Percentiles rank a stretch among this genome's conserved stretches.
These are phyloP conservation scores for Buathra laborator DNA, from an alignment of 2,888 invertebrate genomes.

Conservation along the genomic window DNA sequence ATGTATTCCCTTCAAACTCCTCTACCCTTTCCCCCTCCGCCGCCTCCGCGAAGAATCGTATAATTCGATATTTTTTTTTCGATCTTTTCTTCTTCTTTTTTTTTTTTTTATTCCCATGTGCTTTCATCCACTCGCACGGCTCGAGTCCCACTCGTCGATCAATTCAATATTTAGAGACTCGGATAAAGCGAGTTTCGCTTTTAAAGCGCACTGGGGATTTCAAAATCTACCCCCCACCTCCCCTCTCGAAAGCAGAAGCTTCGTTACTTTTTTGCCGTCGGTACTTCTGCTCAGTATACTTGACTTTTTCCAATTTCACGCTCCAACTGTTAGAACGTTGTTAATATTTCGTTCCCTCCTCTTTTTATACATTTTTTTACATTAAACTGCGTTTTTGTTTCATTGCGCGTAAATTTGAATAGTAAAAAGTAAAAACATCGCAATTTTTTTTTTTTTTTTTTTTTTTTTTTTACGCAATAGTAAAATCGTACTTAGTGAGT, in stretches of 20 bases:
- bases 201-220: conserved; percentile 25
- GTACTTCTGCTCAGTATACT: background rate
- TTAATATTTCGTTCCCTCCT: background rate
- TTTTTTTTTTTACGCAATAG: too few relatives aligned
- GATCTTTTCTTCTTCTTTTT: too few relatives aligned
- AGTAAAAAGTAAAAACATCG: too few relatives aligned
- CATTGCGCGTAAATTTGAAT: background rate
- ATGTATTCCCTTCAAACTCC: background rate
- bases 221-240: background rate
- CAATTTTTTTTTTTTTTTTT: too few relatives aligned
- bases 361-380: background rate
- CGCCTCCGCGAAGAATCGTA: background rate
- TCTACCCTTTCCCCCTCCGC: background rate
- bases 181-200: conserved; percentile 29
- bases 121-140: background rate
- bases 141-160: background rate
- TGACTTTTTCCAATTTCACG: background rate
- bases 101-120: background rate
- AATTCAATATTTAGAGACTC: conserved; percentile 45
- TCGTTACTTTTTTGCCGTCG: conserved; percentile 6
- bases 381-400: background rate
- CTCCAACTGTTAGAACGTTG: background rate
- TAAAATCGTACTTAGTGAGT: too few relatives aligned
- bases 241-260: conserved; percentile 2
- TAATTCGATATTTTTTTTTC: background rate